Evolutionary conservation across 2,888 invertebrate species (phyloP), one percentile per base, ranked within the genome.

Genomic region (Chymomyza amoena): DNA sequence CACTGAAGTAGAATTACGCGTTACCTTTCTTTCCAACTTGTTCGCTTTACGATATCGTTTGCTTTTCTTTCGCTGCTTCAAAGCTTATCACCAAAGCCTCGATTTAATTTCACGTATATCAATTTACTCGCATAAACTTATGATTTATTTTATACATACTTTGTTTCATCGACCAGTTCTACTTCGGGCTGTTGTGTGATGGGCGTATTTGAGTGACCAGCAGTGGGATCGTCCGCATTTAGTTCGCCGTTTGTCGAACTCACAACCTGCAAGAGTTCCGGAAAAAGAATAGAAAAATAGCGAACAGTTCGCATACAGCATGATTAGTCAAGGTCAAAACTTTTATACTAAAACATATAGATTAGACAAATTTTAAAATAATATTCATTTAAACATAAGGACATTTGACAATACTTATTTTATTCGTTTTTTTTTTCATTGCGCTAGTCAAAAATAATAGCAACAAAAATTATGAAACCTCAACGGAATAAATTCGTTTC

Each of bases 211-310:
- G 98, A 98, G 93, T 98, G 98, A 75, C 98, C 98, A 75, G 97
- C 98, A 68, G 97, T 97, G 36, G 98, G 98, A 93, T 98, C 98
- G 92, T 98, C 98, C 80, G 96, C 96, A 80, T 97, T 97, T 89
- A 98, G 93, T 93, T 98, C 98, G 87, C 98, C 98, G 93, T 98
- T 98, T 81, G 98, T 98, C 79, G 98, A 98, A 93, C 97, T 98
- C 90, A 99, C 98, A 94, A 99, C 98, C 97, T 97, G 93, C 28
- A 90, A 90, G 63, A 68, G 72, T 63, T 71, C n/a, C 64, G 25
- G 15, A n/a, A 57, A 39, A 28, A 20, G 64, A 66, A 63, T 57
- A 70, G 56, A 5, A 45, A 76, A 72, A 61, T 67, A 73, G 61
- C 68, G 20, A 67, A 70, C 56, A 64, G 10, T 56, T 63, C 68